Evolutionary conservation across 2,888 invertebrate species (phyloP).

Genomic region (Sepiola atlantica): DNA sequence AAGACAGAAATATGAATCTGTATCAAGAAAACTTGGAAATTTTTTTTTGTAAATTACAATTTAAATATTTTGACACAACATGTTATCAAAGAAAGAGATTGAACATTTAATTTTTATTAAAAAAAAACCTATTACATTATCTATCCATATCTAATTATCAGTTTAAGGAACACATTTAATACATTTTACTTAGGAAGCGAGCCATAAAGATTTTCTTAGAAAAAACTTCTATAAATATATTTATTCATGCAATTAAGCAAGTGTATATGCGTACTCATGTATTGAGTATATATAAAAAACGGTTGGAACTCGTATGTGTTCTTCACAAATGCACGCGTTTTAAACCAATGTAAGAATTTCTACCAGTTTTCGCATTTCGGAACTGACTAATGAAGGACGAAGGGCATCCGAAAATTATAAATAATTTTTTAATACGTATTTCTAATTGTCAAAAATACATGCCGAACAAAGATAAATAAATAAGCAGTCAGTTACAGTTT

Average conservation of each 20-base stretch:
- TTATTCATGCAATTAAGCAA: not conserved
- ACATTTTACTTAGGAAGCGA: not conserved
- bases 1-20: not conserved
- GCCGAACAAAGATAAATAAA: too few relatives aligned
- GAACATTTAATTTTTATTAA: not conserved
- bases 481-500: too few relatives aligned
- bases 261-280: not conserved
- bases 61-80: not conserved
- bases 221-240: not conserved
- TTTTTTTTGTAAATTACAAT: not conserved
- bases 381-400: too few relatives aligned
- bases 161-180: not conserved
- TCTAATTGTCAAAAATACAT: too few relatives aligned
- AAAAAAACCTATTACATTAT: not conserved
- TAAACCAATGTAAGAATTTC: too few relatives aligned
- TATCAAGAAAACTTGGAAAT: not conserved
- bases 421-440: too few relatives aligned
- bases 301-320: too few relatives aligned
- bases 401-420: too few relatives aligned
- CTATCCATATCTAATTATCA: not conserved
- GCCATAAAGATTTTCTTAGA: not conserved
- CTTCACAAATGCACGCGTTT: too few relatives aligned
- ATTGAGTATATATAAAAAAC: too few relatives aligned
- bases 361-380: too few relatives aligned
- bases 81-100: constrained; percentile 18